Conservation (phyloP, 1,140 invertebrate species). For the Diploscapter pachys region DNA sequence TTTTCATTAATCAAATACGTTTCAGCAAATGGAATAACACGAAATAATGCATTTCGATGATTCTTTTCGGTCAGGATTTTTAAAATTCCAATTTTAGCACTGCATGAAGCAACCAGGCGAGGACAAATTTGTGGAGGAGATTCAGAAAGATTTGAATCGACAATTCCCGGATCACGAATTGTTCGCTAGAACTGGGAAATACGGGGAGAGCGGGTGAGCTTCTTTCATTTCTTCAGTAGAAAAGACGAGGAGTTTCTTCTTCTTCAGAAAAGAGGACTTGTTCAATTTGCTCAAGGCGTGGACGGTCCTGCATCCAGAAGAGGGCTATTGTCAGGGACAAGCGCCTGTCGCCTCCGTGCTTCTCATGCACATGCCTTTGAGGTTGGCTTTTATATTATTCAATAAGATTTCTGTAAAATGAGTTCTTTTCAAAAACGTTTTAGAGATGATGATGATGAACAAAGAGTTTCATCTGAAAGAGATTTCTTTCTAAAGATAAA, state of each 20-base stretch:
- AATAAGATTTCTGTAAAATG: not conserved
- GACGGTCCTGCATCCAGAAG: conserved; percentile 82
- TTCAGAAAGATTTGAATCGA: conserved; percentile 83
- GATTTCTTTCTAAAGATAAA: not conserved
- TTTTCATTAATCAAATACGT: too few species aligned
- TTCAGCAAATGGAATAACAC: too few species aligned
- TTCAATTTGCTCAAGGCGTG: conserved; percentile 92
- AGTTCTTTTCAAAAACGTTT: not conserved
- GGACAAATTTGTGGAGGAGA: conserved; percentile 83
- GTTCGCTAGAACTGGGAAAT: conserved; percentile 81
- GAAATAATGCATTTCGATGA: too few species aligned
- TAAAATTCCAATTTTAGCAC: conserved; percentile 61
- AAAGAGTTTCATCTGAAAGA: too few species aligned
- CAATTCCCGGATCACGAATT: conserved; percentile 97
- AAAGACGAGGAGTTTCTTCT: not conserved
- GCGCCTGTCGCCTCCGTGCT: conserved; percentile 91
- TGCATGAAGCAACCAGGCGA: conserved; percentile 74
- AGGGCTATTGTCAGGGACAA: conserved; percentile 89
- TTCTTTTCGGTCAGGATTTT: conserved; percentile 2
- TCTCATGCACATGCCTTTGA: conserved; percentile 89
- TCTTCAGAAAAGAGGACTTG: conserved; percentile 78
- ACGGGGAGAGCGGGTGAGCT: conserved; percentile 67
- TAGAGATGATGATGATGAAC: too few species aligned
- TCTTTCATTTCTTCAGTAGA: not conserved
- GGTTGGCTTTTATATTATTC: not conserved